phyloP scores from a whole-genome alignment of 1,140 invertebrate species.

The Bombus sylvicola region DNA sequence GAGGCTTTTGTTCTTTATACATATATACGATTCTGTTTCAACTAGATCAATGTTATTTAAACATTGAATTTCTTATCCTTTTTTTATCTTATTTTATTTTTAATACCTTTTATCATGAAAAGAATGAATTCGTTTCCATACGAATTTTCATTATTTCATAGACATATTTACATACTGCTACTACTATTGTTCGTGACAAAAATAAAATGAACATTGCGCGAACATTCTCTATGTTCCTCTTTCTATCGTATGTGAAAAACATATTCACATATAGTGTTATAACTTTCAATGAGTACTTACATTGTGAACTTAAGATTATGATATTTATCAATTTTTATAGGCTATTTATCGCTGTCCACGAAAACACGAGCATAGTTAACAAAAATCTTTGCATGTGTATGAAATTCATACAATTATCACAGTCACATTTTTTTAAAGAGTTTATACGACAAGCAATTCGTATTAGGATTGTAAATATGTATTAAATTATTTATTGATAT shows the following conservation, averaged over 20 bases:
- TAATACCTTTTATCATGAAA: not conserved
- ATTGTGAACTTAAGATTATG: not conserved
- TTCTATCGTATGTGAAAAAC: not conserved
- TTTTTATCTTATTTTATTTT: not conserved
- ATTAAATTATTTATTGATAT: slow-evolving; percentile 56
- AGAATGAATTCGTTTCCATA: not conserved
- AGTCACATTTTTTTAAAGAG: not conserved
- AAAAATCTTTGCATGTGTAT: not conserved
- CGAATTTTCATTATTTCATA: not conserved
- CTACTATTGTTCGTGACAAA: not conserved
- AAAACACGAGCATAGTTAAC: not conserved
- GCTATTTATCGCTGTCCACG: not conserved
- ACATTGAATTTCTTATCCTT: not conserved
- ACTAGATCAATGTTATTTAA: not conserved
- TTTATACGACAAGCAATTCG: slow-evolving; percentile 1
- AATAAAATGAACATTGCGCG: not conserved
- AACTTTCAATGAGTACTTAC: slow-evolving; percentile 9
- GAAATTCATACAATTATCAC: not conserved
- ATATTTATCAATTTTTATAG: not conserved
- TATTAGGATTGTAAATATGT: slow-evolving; percentile 49
- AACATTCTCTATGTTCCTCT: slow-evolving; percentile 19
- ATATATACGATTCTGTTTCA: not conserved
- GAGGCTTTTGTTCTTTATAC: slow-evolving; percentile 30
- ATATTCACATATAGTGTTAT: slow-evolving; percentile 5
- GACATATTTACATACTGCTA: not conserved